Conservation (phyloP, 2,797 vertebrate genomes). For the Sternarchorhynchus goeldii region DNA sequence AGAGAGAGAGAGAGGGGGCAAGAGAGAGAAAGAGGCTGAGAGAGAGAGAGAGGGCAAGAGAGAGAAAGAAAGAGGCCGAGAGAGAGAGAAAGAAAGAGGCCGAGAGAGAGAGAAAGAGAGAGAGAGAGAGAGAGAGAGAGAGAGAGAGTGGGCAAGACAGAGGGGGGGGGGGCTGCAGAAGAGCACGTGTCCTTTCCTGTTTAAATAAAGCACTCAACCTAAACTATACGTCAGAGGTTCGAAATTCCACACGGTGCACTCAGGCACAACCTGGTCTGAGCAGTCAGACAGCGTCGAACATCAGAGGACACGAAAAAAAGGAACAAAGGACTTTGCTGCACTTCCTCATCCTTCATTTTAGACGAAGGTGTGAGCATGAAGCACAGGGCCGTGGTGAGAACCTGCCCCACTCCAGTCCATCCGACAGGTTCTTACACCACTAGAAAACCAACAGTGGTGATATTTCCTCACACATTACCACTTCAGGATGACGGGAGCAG, state of each 20-base stretch:
- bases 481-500: constrained; percentile 16
- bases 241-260: constrained; percentile 18
- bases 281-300: constrained; percentile 13
- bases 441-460: constrained; percentile 9
- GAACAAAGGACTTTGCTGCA: constrained; percentile 24
- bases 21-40: too few species aligned
- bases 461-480: constrained; percentile 18
- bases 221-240: constrained; percentile 21
- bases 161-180: neutral
- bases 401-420: constrained; percentile 35
- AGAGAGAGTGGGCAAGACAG: too few species aligned
- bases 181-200: constrained; percentile 11
- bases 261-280: constrained; percentile 28
- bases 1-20: too few species aligned
- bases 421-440: constrained; percentile 28
- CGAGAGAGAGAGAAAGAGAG: too few species aligned
- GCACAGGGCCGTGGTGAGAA: constrained; percentile 10
- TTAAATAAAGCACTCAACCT: constrained; percentile 8
- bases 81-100: too few species aligned
- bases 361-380: neutral
- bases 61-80: too few species aligned
- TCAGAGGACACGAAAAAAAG: neutral
- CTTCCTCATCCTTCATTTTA: constrained; percentile 12
- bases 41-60: too few species aligned
- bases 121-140: too few species aligned